These are phyloP conservation scores for Spheniscus humboldti DNA, from an alignment of 2,797 vertebrate species.

Conservation along the genomic window DNA sequence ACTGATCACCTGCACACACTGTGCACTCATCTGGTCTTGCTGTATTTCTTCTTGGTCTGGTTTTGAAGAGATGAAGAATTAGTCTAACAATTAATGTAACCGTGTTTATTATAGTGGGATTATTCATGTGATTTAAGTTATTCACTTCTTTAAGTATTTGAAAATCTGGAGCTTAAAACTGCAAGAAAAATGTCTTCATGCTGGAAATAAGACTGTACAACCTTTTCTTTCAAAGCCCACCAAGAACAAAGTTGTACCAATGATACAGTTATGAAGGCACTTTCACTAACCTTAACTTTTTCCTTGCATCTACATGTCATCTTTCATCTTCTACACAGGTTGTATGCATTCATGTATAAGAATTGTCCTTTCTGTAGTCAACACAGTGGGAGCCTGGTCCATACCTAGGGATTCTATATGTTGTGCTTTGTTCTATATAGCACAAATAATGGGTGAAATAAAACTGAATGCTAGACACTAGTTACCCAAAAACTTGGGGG, in stretches of 20 bases:
- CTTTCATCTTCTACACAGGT: not conserved
- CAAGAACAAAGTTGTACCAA: not conserved
- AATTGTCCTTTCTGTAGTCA: not conserved
- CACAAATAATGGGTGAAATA: not conserved
- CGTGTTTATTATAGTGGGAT: not conserved
- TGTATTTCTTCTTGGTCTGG: not conserved
- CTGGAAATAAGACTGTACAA: not conserved
- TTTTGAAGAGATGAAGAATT: not conserved
- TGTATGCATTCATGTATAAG: not conserved
- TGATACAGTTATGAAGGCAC: not conserved
- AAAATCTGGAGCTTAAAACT: not conserved
- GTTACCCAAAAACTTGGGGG: not conserved
- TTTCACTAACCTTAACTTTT: not conserved
- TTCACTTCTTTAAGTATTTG: not conserved
- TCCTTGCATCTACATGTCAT: not conserved
- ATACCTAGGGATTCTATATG: not conserved
- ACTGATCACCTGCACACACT: not conserved
- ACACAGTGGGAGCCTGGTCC: not conserved
- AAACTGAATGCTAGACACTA: not conserved
- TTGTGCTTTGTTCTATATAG: not conserved
- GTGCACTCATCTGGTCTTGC: not conserved
- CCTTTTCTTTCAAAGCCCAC: not conserved
- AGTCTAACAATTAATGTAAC: not conserved
- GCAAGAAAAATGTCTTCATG: not conserved
- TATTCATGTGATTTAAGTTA: not conserved